Evolutionary conservation across 1,140 invertebrate genomes (phyloP), one percentile per base, ranked within the genome.

Genomic region (Drosophila setifemur): DNA sequence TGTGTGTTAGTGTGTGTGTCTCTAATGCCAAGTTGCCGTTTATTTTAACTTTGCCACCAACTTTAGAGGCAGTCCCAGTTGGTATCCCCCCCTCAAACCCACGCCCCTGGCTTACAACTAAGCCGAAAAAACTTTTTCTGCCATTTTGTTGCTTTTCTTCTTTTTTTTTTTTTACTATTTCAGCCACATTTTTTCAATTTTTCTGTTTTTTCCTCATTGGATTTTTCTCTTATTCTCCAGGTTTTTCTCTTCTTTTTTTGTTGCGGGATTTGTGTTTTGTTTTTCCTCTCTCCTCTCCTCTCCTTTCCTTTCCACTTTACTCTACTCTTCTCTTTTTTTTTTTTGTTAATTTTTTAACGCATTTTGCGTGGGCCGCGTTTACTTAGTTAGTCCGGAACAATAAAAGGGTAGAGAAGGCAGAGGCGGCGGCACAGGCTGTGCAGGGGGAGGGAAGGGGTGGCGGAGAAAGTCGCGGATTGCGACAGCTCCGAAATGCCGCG

Each of bases 21-120:
- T 85, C 81, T 85, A 85, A 85, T 85, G 75, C 81, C 81, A 86
- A 85, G 81, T 85, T 85, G 81, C 81, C 77, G 85, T 85, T 85
- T 85, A 85, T 85, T 85, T 85, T 83, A 83, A 83, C 79, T 83
- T 83, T 83, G 74, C 79, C 79, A 73, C 79, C 74, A 83, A 83
- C 79, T 83, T 83, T 83, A 85, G 74, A 83, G 74, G 74, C 73
- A 70, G 67, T 70, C 67, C 67, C 67, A 70, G 67, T 70, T 70
- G 67, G 67, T 47, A 28, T 29, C 11, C 25, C 23, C 7, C 0
- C n/a, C 23, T 0, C 37, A 0, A 7, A 0, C 21, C 23, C 5
- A 4, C 12, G 3, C 21, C 8, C 31, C 8, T 28, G 29, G 3
- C 16, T 14, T 14, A 4, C 68, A 77, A 77, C 74, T 77, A 83